Conservation (phyloP, 2,113 vertebrate species). For the Megaptera novaeangliae region DNA sequence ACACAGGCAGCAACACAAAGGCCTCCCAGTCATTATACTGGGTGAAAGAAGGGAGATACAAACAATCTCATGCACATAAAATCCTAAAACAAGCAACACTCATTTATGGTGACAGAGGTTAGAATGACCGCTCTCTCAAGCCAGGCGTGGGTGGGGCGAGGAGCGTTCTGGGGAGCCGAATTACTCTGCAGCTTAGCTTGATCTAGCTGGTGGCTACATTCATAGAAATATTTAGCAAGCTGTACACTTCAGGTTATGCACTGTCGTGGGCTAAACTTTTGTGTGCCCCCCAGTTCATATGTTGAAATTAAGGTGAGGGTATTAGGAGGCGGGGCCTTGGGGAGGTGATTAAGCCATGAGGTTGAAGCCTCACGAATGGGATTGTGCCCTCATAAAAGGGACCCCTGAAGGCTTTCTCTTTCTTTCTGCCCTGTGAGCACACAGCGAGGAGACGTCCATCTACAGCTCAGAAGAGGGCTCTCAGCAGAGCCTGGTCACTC, state of each 20-base stretch:
- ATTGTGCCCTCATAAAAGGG: not conserved
- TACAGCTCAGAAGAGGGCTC: not conserved
- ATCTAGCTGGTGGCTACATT: not conserved
- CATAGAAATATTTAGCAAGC: not conserved
- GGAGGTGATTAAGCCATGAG: not conserved
- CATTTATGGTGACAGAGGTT: accelerated
- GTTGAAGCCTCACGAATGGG: not conserved
- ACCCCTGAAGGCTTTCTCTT: not conserved
- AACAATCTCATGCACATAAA: accelerated
- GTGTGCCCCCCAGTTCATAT: not conserved
- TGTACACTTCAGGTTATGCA: accelerated
- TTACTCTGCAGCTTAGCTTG: too few species aligned
- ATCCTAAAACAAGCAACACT: not conserved
- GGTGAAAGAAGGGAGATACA: not conserved
- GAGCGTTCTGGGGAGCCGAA: accelerated
- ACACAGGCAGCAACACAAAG: accelerated
- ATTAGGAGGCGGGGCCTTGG: not conserved
- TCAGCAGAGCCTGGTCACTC: not conserved
- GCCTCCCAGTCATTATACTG: not conserved
- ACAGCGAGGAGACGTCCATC: too few species aligned
- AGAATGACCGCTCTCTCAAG: not conserved
- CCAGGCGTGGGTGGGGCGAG: accelerated
- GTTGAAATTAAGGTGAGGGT: not conserved
- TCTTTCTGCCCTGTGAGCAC: not conserved
- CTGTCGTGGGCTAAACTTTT: not conserved